Base-by-base conservation (phyloP, 2,797 vertebrate genomes). In the Hephaestus fuliginosus region DNA sequence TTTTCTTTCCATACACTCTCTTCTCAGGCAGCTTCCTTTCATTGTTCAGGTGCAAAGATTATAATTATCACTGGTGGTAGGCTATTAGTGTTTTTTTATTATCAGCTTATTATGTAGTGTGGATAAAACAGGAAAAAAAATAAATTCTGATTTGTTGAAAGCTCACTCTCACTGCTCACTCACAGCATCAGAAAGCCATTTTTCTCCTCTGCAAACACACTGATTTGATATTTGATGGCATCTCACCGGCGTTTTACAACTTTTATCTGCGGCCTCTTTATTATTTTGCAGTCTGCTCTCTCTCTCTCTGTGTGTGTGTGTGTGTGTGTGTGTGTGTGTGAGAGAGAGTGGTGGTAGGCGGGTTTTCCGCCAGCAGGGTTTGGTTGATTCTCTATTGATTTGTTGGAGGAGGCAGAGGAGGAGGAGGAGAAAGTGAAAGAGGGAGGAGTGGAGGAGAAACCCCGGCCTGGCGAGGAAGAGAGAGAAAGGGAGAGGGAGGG, bases 321-420 rank as follows among this genome's bases (percentile, higher is more conserved):
- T 33, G 30, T 33, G 30, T 33, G 30, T 33, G 25, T 25, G 25
- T 25, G 25, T 25, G 2, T 25, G 25, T n/a, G 30, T 30, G 30
- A 30, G 30, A 30, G 30, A 25, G 25, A 15, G 62, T 67, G 22
- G 39, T 70, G 68, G 89, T 83, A 88, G 96, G 95, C 95, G 96
- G 94, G 94, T 91, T 95, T 95, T 96, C 93, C 92, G 92, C 91
- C 92, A 87, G 86, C 89, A 90, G 93, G 78, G 95, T 95, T 94
- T 93, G 94, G 94, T 95, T 95, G 95, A 95, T 94, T 95, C 91
- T 86, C 90, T 91, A 96, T 96, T 95, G 96, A 96, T 96, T 93
- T 93, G 91, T 89, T 86, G 88, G 89, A 89, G 86, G 91, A 33
- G 90, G 81, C 56, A 69, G 84, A 70, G 65, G 81, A 82, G 86